A percentile compares a stretch with the other conserved stretches of the same genome.
These are phyloP conservation scores for Drosophila neocordata DNA, from an alignment of 1,140 invertebrate genomes.

Conservation along the genomic window DNA sequence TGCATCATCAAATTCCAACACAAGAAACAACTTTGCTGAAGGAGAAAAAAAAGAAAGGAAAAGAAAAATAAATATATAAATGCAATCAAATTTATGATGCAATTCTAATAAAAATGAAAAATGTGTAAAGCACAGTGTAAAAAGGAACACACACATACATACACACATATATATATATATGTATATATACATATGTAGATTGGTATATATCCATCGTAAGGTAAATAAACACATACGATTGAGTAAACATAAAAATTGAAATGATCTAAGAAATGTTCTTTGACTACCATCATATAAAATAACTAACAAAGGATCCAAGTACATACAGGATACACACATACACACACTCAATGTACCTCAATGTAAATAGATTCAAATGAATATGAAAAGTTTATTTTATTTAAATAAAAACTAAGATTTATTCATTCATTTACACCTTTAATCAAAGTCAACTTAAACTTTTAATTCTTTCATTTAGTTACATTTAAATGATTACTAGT, in stretches of 20 bases:
- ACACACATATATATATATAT: no score
- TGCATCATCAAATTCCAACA: constrained; percentile 59
- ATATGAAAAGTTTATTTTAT: no score
- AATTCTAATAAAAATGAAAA: constrained; percentile 51
- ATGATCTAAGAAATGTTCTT: neutral
- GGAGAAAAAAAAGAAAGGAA: constrained; percentile 18
- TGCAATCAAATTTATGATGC: constrained; percentile 58
- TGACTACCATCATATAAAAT: neutral
- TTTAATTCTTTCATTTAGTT: no score
- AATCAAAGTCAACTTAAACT: no score
- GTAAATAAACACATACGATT: constrained; percentile 3
- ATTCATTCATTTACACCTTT: no score
- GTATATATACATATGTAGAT: neutral
- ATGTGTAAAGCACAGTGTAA: neutral
- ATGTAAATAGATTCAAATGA: no score
- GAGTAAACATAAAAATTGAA: neutral
- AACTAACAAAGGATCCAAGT: neutral
- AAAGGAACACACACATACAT: neutral
- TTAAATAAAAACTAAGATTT: no score
- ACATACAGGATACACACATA: no score
- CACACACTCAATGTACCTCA: no score
- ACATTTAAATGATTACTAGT: no score
- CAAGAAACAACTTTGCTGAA: constrained; percentile 31
- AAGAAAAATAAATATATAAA: neutral
- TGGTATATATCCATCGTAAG: neutral